Conservation (phyloP, 1,140 invertebrate genomes). For the Melipona quadrifasciata region DNA sequence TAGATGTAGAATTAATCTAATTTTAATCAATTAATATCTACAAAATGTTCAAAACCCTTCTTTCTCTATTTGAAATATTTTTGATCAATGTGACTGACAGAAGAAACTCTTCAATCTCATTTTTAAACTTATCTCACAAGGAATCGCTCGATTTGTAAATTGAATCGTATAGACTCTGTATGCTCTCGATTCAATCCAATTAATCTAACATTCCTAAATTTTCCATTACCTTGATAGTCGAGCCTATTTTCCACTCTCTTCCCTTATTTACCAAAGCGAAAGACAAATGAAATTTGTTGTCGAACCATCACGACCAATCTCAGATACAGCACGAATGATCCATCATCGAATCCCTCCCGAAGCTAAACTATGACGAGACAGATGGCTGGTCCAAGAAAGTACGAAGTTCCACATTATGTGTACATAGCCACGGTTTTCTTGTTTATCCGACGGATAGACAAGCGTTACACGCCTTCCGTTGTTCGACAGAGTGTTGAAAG, state of each 20-base stretch:
- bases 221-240: background rate
- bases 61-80: no score
- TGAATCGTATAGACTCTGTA: no score
- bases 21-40: no score
- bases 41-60: no score
- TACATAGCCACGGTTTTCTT: background rate
- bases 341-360: slow-evolving; percentile 59
- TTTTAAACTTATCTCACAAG: no score
- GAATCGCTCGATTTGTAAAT: background rate
- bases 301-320: background rate
- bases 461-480: slow-evolving; percentile 12
- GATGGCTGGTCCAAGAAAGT: slow-evolving; percentile 33
- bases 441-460: slow-evolving; percentile 27
- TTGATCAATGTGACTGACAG: no score
- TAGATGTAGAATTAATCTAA: no score
- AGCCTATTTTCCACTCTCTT: background rate
- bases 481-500: background rate
- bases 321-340: slow-evolving; percentile 47
- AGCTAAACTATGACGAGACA: slow-evolving; percentile 50
- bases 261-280: background rate
- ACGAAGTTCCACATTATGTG: background rate
- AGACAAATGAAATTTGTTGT: background rate
- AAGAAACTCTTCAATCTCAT: no score
- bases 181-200: background rate
- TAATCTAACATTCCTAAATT: background rate